Base-by-base conservation (phyloP, 2,113 vertebrate genomes). In the Myotis davidii region DNA sequence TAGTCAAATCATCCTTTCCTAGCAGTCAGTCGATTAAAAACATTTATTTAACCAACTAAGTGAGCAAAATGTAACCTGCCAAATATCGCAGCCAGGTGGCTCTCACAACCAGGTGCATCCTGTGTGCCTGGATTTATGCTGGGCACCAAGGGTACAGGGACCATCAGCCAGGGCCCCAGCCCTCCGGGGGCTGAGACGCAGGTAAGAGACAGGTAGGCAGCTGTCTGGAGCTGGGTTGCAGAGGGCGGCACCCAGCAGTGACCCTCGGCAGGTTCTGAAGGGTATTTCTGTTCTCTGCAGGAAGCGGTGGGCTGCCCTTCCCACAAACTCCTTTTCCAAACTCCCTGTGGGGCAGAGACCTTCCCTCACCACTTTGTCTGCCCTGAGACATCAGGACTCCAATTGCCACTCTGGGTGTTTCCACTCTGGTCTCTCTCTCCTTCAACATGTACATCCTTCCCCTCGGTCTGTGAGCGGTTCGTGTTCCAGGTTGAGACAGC, bases 111-210 rank as follows among this genome's bases (percentile, higher is more conserved):
- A 18, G 64, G 64, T 0, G 1, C 6, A 14, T 67, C 64, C 13
- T 32, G 61, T 64, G 61, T 32, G 61, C 27, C 64, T n/a, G 64
- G 14, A 32, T 2, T 10, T 54, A 0, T 48, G 39, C 56, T 61
- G 17, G 73, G 45, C n/a, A 2, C 29, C 5, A 37, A 82, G 52
- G 13, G 1, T 11, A 13, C 14, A 13, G 32, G 65, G 34, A 17
- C 10, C 2, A 0, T 48, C 4, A 20, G 37, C 34, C 37, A 1
- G 2, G 21, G 34, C 39, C 42, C 9, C 50, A 10, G 17, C 54
- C 52, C n/a, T 37, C 21, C 0, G 1, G 4, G 25, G 18, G 16
- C 74, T 6, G 50, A 12, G 84, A 7, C 0, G 0, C 42, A 14
- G n/a, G 29, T 12, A 0, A 37, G 45, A 59, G n/a, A 29, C 0